A percentile compares a stretch with the other conserved stretches of the same genome.
These are phyloP conservation scores for Hyposoter didymator DNA, from an alignment of 2,888 invertebrate species.

Conservation along the genomic window DNA sequence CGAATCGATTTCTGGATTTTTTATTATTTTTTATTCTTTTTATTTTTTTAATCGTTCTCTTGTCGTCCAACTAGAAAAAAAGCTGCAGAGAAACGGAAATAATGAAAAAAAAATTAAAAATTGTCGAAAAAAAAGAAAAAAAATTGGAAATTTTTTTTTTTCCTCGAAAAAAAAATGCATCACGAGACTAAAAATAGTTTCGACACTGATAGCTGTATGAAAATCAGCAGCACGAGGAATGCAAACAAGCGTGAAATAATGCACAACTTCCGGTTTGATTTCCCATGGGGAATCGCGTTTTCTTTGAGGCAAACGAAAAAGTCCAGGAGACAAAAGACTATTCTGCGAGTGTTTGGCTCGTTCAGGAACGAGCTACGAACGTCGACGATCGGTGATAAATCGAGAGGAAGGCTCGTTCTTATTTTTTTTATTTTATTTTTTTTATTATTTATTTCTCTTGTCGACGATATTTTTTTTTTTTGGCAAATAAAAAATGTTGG, in stretches of 20 bases:
- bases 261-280: conserved; percentile 53
- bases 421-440: neutral
- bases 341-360: conserved; percentile 20
- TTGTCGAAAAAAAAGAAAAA: neutral
- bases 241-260: conserved; percentile 42
- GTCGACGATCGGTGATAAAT: conserved; percentile 48
- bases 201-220: neutral
- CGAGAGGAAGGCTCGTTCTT: conserved; percentile 15
- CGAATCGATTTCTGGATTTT: conserved; percentile 11
- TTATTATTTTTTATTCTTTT: too few relatives aligned
- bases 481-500: neutral
- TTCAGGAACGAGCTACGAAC: neutral
- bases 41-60: neutral
- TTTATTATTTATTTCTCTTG: neutral
- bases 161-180: neutral
- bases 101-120: too few relatives aligned
- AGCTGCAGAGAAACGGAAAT: neutral
- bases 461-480: neutral
- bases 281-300: conserved; percentile 65
- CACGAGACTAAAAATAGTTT: neutral
- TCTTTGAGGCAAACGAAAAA: conserved; percentile 3
- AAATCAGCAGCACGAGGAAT: conserved; percentile 36
- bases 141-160: neutral
- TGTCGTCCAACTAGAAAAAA: neutral
- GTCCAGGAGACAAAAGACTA: conserved; percentile 25